Percentiles rank a stretch among this genome's conserved stretches.
Evolutionary conservation across 23 tunicate species (phyloP).

Genomic region (Styela clava): DNA sequence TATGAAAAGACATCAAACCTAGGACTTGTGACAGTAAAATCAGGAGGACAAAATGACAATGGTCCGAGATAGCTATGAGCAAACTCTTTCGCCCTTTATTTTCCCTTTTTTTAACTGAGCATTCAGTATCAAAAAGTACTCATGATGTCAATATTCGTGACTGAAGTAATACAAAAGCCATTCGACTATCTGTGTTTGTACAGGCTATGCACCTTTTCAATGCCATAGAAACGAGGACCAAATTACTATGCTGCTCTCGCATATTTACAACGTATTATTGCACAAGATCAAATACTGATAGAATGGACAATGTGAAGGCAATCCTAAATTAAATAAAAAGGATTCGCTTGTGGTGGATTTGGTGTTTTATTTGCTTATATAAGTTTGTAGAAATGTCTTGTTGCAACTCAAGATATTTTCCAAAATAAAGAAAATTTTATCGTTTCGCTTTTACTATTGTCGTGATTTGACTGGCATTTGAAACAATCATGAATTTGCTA

Average conservation of each 20-base stretch:
- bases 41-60: too few relatives aligned
- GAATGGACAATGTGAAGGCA: background rate
- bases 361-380: too few relatives aligned
- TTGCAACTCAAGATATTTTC: too few relatives aligned
- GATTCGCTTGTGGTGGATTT: too few relatives aligned
- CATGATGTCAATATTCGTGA: constrained; percentile 22
- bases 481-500: background rate
- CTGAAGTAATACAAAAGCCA: constrained; percentile 27
- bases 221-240: background rate
- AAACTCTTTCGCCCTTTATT: background rate
- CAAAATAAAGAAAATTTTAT: too few relatives aligned
- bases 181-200: background rate
- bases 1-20: constrained; percentile 93
- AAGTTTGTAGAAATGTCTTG: too few relatives aligned
- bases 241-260: background rate
- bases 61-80: background rate
- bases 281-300: background rate
- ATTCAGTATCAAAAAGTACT: background rate
- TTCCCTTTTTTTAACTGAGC: background rate
- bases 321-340: too few relatives aligned
- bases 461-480: background rate
- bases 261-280: background rate
- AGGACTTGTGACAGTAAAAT: too few relatives aligned
- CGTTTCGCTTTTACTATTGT: background rate
- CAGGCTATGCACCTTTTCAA: background rate